Evolutionary conservation across 1,140 invertebrate genomes (phyloP).

Genomic region (Laodelphax striatellus): DNA sequence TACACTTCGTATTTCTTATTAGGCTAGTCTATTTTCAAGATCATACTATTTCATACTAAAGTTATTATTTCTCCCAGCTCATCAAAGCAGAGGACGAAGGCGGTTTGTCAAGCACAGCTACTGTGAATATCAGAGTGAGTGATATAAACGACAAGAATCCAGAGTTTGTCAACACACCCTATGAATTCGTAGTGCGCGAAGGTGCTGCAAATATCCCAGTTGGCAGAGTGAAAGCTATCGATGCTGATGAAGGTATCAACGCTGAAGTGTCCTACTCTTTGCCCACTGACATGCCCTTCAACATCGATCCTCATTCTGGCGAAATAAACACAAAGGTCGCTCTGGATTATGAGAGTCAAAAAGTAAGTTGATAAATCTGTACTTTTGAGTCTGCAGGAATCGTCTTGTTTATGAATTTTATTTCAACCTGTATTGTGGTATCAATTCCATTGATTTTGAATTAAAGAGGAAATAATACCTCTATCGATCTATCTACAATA

Average conservation of each 20-base stretch:
- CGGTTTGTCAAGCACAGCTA: slow-evolving; percentile 65
- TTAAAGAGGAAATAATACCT: no score
- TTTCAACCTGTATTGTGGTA: no score
- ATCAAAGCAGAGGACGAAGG: slow-evolving; percentile 78
- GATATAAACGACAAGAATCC: slow-evolving; percentile 87
- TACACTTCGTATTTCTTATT: no score
- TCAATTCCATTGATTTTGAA: no score
- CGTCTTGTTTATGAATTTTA: no score
- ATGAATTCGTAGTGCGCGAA: slow-evolving; percentile 72
- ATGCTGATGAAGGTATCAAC: slow-evolving; percentile 63
- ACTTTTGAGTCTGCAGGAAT: no score
- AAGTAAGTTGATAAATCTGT: slow-evolving; percentile 34
- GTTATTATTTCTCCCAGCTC: slow-evolving; percentile 39
- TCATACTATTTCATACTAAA: no score
- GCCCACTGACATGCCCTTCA: slow-evolving; percentile 64
- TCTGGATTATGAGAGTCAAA: slow-evolving; percentile 74
- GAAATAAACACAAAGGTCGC: slow-evolving; percentile 61
- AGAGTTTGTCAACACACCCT: slow-evolving; percentile 60
- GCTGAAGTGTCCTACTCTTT: slow-evolving; percentile 45
- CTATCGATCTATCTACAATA: no score
- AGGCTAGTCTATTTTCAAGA: no score
- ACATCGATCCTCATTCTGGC: slow-evolving; percentile 63
- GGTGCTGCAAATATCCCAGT: slow-evolving; percentile 53
- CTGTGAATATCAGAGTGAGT: slow-evolving; percentile 76
- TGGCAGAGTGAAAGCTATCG: slow-evolving; percentile 69